These are phyloP conservation scores for Botia almorhae DNA, from an alignment of 2,797 vertebrate genomes.

Conservation along the genomic window DNA sequence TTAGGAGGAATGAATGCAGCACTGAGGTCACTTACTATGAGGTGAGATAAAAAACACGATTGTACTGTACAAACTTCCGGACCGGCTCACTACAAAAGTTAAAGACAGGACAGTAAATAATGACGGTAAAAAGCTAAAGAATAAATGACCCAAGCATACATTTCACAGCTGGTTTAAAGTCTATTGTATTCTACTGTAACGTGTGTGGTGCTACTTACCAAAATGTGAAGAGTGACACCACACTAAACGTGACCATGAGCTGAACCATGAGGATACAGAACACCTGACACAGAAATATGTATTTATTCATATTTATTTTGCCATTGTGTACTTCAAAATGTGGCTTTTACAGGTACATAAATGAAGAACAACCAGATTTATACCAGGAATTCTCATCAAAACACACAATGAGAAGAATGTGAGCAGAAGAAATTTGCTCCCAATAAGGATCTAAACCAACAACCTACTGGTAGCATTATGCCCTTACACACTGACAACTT, in stretches of 20 bases:
- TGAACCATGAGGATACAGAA: conserved; percentile 68
- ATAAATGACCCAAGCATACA: neutral
- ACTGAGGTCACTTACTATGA: conserved; percentile 62
- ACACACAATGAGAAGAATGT: no score
- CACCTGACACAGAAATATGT: conserved; percentile 52
- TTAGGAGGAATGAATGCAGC: neutral
- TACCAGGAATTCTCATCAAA: no score
- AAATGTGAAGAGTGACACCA: conserved; percentile 68
- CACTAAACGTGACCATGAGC: conserved; percentile 65
- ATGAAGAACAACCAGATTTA: no score
- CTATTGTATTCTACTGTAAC: neutral
- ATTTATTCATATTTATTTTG: neutral
- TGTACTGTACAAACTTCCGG: conserved; percentile 61
- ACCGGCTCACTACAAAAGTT: conserved; percentile 60
- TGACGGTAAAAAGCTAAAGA: neutral
- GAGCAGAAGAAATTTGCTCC: no score
- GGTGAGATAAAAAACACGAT: conserved; percentile 61
- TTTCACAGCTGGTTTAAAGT: neutral
- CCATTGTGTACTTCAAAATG: no score
- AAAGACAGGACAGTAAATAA: neutral
- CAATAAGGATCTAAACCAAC: no score
- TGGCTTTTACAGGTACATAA: no score
- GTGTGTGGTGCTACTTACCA: conserved; percentile 47
- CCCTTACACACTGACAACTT: no score
- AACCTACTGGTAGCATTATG: no score